These are phyloP conservation scores for Cataglyphis hispanica DNA, from an alignment of 1,140 invertebrate genomes.

Conservation along the genomic window DNA sequence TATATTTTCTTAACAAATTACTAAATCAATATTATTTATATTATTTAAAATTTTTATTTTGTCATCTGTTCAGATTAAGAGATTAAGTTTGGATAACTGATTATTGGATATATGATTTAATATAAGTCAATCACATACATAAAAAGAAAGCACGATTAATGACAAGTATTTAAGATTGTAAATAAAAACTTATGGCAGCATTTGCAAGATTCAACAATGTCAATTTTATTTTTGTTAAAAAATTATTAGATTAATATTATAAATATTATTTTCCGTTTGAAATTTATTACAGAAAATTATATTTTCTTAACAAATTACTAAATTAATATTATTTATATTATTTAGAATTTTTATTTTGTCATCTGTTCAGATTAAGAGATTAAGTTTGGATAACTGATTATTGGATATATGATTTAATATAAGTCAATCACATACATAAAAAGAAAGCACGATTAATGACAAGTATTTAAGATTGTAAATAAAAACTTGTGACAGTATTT, in stretches of 20 bases:
- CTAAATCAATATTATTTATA: neutral
- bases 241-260: constrained; percentile 9
- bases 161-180: constrained; percentile 23
- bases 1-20: neutral
- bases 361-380: neutral
- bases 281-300: neutral
- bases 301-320: neutral
- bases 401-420: neutral
- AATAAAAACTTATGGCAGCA: constrained; percentile 10
- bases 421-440: neutral
- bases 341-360: neutral
- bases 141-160: neutral
- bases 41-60: neutral
- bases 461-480: constrained; percentile 26
- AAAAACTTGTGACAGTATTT: constrained; percentile 17
- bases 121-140: neutral
- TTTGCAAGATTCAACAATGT: too few relatives aligned
- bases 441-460: neutral
- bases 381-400: too few relatives aligned
- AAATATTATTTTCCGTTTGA: neutral
- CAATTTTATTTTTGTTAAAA: too few relatives aligned
- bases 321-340: neutral
- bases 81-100: too few relatives aligned
- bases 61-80: neutral
- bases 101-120: neutral